Percentiles rank a stretch among this genome's conserved stretches.
Conservation (phyloP, 2,888 invertebrate genomes). For the Lomographa bimaculata region DNA sequence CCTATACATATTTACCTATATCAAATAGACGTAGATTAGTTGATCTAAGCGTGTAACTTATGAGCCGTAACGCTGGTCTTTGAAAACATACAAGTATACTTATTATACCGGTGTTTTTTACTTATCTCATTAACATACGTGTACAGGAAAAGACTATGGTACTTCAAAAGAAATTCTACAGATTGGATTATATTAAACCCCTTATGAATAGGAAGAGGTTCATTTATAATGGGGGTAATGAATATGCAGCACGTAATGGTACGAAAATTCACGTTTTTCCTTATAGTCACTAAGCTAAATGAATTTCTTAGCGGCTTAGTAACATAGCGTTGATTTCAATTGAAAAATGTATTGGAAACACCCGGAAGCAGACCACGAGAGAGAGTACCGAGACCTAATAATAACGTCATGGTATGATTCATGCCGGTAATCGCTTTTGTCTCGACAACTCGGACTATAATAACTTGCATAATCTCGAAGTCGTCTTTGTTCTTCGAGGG, state of each 20-base stretch:
- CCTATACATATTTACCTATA: too few relatives aligned
- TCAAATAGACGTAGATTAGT: too few relatives aligned
- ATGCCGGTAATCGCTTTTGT: conserved; percentile 4
- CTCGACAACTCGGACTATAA: conserved; percentile 1
- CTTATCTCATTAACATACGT: conserved; percentile 45
- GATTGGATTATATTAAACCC: conserved; percentile 41
- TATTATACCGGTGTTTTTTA: conserved; percentile 39
- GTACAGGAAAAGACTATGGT: conserved; percentile 42
- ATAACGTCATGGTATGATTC: conserved; percentile 9
- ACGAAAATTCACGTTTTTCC: conserved; percentile 25
- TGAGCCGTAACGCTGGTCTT: conserved; percentile 57
- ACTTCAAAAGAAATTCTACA: conserved; percentile 32
- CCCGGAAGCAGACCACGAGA: conserved; percentile 6
- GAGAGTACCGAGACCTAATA: background rate
- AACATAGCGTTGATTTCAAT: conserved; percentile 6
- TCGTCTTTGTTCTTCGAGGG: too few relatives aligned
- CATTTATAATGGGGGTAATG: conserved; percentile 28
- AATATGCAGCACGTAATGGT: conserved; percentile 35
- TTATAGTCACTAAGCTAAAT: conserved; percentile 12
- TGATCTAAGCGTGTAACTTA: conserved; percentile 50
- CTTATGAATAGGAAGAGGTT: conserved; percentile 25
- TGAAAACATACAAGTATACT: conserved; percentile 52
- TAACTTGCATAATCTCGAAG: conserved; percentile 9
- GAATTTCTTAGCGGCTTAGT: conserved; percentile 14
- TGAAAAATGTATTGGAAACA: conserved; percentile 7